Percentiles rank a stretch among this genome's conserved stretches.
These are phyloP conservation scores for Oxystoma pomonae DNA, from an alignment of 2,888 invertebrate species.

Conservation along the genomic window DNA sequence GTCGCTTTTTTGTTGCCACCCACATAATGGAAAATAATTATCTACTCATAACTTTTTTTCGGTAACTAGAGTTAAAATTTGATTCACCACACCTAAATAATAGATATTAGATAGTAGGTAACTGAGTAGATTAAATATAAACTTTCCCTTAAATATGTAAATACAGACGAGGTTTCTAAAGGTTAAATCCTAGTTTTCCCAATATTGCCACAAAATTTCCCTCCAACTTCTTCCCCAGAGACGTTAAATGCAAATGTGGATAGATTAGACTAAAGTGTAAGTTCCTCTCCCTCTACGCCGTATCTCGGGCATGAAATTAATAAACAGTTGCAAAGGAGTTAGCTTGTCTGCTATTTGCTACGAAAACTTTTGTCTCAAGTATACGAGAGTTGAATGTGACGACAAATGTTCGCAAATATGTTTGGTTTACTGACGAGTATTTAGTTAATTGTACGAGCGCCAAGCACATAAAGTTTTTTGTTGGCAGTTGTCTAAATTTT, in stretches of 20 bases:
- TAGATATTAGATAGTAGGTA: too few species aligned
- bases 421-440: background rate
- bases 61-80: too few species aligned
- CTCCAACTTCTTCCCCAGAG: background rate
- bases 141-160: background rate
- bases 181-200: background rate
- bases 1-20: too few species aligned
- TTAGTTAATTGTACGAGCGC: too few species aligned
- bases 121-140: background rate
- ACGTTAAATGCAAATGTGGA: background rate
- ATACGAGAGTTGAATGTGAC: background rate
- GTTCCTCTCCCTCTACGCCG: background rate
- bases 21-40: too few species aligned
- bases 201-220: background rate
- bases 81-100: too few species aligned
- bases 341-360: constrained; percentile 6
- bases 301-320: constrained; percentile 13
- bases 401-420: background rate
- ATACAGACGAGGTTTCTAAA: background rate
- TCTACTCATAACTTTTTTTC: too few species aligned
- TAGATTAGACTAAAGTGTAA: background rate
- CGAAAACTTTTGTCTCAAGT: background rate
- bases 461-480: too few species aligned
- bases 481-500: too few species aligned
- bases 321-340: constrained; percentile 14